Base-by-base conservation (phyloP, 2,113 vertebrate species). In the Ceyx cyanopectus region DNA sequence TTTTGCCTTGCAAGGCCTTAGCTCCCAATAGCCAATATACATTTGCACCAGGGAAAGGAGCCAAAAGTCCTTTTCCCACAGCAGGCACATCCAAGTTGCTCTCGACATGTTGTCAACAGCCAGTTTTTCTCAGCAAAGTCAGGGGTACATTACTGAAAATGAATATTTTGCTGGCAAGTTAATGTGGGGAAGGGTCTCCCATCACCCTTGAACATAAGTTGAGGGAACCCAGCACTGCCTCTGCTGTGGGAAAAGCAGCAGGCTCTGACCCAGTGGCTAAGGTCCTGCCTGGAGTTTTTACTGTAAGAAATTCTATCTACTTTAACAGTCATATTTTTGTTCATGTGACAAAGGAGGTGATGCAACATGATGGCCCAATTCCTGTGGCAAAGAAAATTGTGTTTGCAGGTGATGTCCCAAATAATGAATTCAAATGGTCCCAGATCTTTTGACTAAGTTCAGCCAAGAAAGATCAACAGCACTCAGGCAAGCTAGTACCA, bases 341-440 rank as follows among this genome's bases (percentile, higher is more conserved):
- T 57, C 56, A 67, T 9, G 11, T 85, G 68, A 58, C 40, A 88
- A 69, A 92, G 87, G 30, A 80, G 46, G 34, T 74, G 66, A 40
- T 34, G 43, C 16, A 65, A 30, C 24, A 65, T 13, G 13, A 81
- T 45, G 58, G 60, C 79, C 17, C 27, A 54, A 34, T 79, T 92
- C 40, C 65, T 43, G 46, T 72, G 76, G 70, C 40, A 88, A 77
- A 0, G 1, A 70, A 53, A 88, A 77, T 7, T 68, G 14, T 86
- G 34, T 84, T 92, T 85, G 82, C 57, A 91, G 37, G 40, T 85
- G 65, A 96, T 83, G 34, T 89, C 67, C 70, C 82, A 87, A 73
- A 32, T 45, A 7, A 62, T 12, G 6, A 20, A 91, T 95, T 84
- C 30, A 79, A 73, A 45, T 8, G 15, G 43, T 53, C 11, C 60